These are phyloP conservation scores for Coregonus suidteri DNA, from an alignment of 2,797 vertebrate species.

Conservation along the genomic window DNA sequence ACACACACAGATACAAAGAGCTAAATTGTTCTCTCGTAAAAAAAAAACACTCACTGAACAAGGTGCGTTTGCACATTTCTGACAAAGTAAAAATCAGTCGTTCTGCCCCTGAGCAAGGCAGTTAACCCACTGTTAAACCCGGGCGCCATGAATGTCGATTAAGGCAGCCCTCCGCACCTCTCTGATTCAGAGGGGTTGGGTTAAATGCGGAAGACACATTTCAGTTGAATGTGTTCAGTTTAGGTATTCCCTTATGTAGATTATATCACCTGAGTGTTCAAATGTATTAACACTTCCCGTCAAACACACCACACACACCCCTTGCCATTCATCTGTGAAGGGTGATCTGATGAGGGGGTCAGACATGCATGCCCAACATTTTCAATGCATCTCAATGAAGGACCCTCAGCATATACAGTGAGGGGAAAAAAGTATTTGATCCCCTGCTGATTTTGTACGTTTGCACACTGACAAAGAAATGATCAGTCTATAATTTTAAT, in stretches of 20 bases:
- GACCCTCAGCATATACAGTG: slow-evolving; percentile 42
- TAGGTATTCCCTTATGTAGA: slow-evolving; percentile 42
- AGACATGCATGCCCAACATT: slow-evolving; percentile 55
- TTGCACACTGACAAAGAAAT: too few species aligned
- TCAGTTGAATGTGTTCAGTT: too few species aligned
- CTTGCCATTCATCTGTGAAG: slow-evolving; percentile 15
- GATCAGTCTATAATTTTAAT: too few species aligned
- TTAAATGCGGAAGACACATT: too few species aligned
- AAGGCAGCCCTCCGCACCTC: too few species aligned
- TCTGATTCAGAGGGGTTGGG: too few species aligned
- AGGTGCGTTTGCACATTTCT: neutral
- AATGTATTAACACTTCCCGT: slow-evolving; percentile 12
- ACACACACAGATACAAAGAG: neutral
- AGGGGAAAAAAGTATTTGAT: too few species aligned
- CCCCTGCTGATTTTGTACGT: too few species aligned
- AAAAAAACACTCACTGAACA: neutral
- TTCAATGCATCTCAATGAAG: slow-evolving; percentile 66
- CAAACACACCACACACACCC: slow-evolving; percentile 17
- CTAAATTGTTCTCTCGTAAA: neutral
- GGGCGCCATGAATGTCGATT: too few species aligned
- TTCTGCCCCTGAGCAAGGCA: too few species aligned
- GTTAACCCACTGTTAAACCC: too few species aligned
- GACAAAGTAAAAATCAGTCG: too few species aligned
- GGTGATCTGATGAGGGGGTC: slow-evolving; percentile 36
- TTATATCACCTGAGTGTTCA: slow-evolving; percentile 33